phyloP scores from a whole-genome alignment of 2,797 vertebrate genomes.

The Acrocephalus scirpaceus region DNA sequence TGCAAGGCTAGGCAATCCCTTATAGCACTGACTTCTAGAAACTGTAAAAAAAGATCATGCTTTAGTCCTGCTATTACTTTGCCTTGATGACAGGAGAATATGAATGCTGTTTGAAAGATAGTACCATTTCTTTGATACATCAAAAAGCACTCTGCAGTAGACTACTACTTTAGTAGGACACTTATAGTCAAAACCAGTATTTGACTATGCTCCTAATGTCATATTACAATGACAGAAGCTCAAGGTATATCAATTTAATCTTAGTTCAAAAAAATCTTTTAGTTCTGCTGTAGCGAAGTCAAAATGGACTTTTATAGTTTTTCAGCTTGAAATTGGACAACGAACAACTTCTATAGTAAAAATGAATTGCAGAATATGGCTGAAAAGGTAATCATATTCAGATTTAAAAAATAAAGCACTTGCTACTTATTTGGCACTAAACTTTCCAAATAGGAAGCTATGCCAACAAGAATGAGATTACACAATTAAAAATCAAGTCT shows the following conservation, averaged over 20 bases:
- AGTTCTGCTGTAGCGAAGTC: constrained; percentile 47
- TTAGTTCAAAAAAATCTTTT: constrained; percentile 53
- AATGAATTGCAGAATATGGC: constrained; percentile 43
- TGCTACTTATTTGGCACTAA: neutral
- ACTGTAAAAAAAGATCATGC: constrained; percentile 5
- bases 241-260: constrained; percentile 56
- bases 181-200: constrained; percentile 51
- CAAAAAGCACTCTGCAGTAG: constrained; percentile 61
- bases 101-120: constrained; percentile 54
- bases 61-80: constrained; percentile 55
- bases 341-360: constrained; percentile 43
- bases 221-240: constrained; percentile 56
- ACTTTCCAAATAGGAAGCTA: neutral
- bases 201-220: constrained; percentile 63
- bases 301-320: constrained; percentile 66
- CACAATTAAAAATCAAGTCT: neutral
- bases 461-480: neutral
- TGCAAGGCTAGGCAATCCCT: neutral
- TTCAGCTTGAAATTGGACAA: constrained; percentile 51
- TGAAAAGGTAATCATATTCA: constrained; percentile 35
- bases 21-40: constrained; percentile 17
- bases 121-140: constrained; percentile 61
- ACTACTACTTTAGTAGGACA: constrained; percentile 53
- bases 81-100: constrained; percentile 55
- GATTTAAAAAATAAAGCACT: constrained; percentile 19